These are phyloP conservation scores for Myrmophylax atrothorax DNA, from an alignment of 2,113 vertebrate species.

Conservation along the genomic window DNA sequence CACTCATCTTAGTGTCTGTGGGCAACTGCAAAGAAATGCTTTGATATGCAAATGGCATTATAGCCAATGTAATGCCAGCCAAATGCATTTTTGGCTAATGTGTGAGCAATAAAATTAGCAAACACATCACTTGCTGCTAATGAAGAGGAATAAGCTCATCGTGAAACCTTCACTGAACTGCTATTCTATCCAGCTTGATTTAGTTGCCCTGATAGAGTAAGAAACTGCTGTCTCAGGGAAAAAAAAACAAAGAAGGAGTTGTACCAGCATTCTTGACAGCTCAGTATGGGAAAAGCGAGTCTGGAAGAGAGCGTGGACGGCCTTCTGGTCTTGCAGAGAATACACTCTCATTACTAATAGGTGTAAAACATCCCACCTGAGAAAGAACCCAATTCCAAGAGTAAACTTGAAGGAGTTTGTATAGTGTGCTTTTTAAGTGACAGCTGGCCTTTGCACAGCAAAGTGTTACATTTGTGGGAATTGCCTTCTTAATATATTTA, in stretches of 20 bases:
- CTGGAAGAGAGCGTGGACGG: not conserved
- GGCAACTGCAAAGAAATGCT: not conserved
- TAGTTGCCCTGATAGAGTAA: not conserved
- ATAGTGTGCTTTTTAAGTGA: not conserved
- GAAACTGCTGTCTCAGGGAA: not conserved
- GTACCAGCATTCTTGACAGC: not conserved
- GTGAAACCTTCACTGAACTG: conserved; percentile 30
- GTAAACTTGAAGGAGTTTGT: not conserved
- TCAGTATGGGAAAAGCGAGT: not conserved
- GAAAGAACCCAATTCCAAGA: not conserved
- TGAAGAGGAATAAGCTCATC: conserved; percentile 59
- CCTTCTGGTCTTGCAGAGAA: not conserved
- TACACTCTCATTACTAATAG: not conserved
- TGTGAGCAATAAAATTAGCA: conserved; percentile 35
- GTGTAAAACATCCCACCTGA: not conserved
- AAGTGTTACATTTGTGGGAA: not conserved
- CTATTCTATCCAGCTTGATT: conserved; percentile 26
- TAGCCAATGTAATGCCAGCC: conserved; percentile 8
- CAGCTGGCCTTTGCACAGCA: not conserved
- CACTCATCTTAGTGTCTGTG: not conserved
- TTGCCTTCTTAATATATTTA: not conserved
- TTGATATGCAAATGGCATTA: not conserved
- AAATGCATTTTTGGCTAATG: not conserved
- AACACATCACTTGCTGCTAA: conserved; percentile 57
- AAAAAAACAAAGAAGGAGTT: not conserved